Conservation (phyloP, 2,888 invertebrate genomes). For the Nomada fucata region DNA sequence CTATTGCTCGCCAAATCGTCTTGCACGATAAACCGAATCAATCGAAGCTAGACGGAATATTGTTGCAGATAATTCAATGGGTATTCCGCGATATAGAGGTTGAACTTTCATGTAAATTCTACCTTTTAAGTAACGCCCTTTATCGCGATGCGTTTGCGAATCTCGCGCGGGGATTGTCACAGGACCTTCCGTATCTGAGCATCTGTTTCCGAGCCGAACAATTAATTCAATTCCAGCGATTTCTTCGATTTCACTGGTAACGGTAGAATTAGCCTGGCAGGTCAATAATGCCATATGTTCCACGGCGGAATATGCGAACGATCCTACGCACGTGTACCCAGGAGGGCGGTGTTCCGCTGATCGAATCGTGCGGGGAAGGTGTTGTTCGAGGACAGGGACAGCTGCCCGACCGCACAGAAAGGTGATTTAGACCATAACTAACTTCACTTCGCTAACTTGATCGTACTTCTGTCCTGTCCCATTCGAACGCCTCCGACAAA, state of each 20-base stretch:
- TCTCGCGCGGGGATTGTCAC: too few relatives aligned
- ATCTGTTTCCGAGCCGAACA: too few relatives aligned
- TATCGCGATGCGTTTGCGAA: too few relatives aligned
- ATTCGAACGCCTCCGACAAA: conserved; percentile 40
- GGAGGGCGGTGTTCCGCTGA: background rate
- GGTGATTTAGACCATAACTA: conserved; percentile 72
- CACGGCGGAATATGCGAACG: conserved; percentile 23
- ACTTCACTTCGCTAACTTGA: conserved; percentile 68
- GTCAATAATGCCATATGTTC: conserved; percentile 5
- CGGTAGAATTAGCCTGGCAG: background rate
- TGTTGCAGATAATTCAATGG: too few relatives aligned
- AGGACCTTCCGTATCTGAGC: too few relatives aligned
- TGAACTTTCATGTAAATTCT: too few relatives aligned
- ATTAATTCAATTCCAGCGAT: background rate
- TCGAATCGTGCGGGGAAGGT: conserved; percentile 31
- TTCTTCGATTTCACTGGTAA: background rate
- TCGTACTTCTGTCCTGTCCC: conserved; percentile 65
- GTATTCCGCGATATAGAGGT: too few relatives aligned
- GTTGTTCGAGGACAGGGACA: conserved; percentile 13
- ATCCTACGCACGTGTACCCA: conserved; percentile 25
- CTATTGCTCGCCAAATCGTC: too few relatives aligned
- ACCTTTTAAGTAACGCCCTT: too few relatives aligned
- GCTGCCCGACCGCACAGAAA: conserved; percentile 62
- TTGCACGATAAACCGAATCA: too few relatives aligned
- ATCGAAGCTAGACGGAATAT: too few relatives aligned